Evolutionary conservation across 2,888 invertebrate genomes (phyloP), one percentile per base, ranked within the genome.

Genomic region (Drosophila nr. medialis): DNA sequence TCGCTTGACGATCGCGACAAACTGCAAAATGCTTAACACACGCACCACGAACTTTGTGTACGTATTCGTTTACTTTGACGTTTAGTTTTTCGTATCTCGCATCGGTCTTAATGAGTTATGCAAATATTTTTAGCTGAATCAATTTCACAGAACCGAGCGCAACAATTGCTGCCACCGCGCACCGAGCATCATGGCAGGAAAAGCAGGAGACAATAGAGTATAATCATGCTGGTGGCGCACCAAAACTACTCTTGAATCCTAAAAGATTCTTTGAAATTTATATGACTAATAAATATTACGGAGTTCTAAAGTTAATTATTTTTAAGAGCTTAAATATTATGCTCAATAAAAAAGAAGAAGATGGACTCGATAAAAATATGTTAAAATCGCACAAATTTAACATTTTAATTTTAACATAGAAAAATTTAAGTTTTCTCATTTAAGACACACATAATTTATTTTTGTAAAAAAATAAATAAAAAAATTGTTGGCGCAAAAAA

Each of bases 91-190:
- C 66, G 51, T 80, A 80, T 85, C 83, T 70, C 64, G 66, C 79
- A 78, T 72, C 81, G 67, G 74, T 72, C 63, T 78, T 89, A 88
- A 85, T 86, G 86, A 85, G 90, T 75, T 86, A 79, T 89, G 90
- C 83, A 85, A 89, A 89, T 86, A 86, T 85, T 79, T 87, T 70
- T 61, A 60, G 86, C 68, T 74, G 74, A 87, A 85, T 89, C 76
- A 75, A 62, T 86, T 85, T 86, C 68, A 75, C 65, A 72, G 79
- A 75, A 81, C 36, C 62, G 38, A 68, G 62, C 60, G 24, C 30
- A 38, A 38, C 65, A 66, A 69, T 64, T 62, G 62, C 70, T 53
- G 49, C 56, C 36, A 24, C 27, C 21, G 45, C 54, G 38, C 66
- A 55, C 38, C 21, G 45, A 51, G 34, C 61, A 55, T 42, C 53